Evolutionary conservation across 1,140 invertebrate genomes (phyloP).

Genomic region (Meloidogyne exigua): DNA sequence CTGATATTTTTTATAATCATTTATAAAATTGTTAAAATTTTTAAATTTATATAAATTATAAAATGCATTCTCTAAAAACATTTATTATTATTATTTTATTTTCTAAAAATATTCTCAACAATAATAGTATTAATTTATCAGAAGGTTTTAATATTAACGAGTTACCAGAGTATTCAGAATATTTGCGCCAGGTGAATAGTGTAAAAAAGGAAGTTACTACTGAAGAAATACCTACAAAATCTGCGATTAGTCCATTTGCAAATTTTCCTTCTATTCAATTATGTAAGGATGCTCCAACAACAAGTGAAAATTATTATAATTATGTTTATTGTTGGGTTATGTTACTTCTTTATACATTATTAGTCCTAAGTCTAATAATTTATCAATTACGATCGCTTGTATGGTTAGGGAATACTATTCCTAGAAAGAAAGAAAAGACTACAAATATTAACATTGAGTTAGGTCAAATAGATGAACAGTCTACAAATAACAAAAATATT

Average conservation of each 20-base stretch:
- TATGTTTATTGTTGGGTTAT: background rate
- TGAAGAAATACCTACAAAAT: no score
- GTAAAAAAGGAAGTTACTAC: no score
- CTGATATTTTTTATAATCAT: no score
- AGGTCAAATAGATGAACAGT: background rate
- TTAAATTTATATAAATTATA: no score
- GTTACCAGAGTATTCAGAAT: no score
- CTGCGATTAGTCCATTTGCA: no score
- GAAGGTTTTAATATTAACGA: no score
- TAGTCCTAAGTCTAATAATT: background rate
- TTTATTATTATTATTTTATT: no score
- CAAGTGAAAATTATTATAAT: background rate
- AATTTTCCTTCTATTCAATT: background rate
- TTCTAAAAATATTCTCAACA: no score
- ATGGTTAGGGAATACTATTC: background rate
- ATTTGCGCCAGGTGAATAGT: no score
- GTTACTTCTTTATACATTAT: background rate
- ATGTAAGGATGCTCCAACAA: background rate
- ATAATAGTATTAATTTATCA: slow-evolving; percentile 20
- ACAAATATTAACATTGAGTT: no score
- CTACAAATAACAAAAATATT: background rate
- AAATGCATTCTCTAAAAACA: slow-evolving; percentile 28
- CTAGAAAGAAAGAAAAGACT: background rate
- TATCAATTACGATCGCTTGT: background rate
- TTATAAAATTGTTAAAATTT: no score